These are phyloP conservation scores for Pseudomyrmex flavicornis DNA, from an alignment of 1,140 invertebrate genomes.

Conservation along the genomic window DNA sequence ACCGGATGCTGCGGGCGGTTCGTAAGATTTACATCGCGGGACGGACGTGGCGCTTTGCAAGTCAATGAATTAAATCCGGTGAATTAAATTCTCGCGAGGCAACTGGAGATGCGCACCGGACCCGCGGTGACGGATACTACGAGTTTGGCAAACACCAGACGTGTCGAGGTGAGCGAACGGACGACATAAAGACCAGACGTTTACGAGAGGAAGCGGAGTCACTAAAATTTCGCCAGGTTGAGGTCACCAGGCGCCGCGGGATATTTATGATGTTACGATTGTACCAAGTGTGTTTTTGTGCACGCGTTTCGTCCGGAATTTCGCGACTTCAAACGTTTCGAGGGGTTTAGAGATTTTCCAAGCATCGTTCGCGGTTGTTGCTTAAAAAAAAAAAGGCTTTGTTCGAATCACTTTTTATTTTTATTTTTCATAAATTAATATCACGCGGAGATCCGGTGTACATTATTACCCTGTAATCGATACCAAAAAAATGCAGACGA, in stretches of 20 bases:
- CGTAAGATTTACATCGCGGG: constrained; percentile 57
- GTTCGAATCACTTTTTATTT: too few relatives aligned
- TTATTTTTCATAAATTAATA: not conserved
- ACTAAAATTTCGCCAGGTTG: constrained; percentile 65
- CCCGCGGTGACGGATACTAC: constrained; percentile 40
- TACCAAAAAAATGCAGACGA: not conserved
- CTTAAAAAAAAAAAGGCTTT: too few relatives aligned
- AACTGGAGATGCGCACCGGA: constrained; percentile 18
- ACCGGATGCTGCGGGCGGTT: constrained; percentile 43
- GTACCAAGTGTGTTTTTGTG: too few relatives aligned
- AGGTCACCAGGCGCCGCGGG: constrained; percentile 8
- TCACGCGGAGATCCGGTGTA: not conserved
- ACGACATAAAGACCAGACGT: constrained; percentile 47
- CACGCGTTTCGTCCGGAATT: too few relatives aligned
- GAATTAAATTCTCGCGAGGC: constrained; percentile 46
- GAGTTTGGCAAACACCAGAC: constrained; percentile 68
- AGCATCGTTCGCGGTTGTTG: too few relatives aligned
- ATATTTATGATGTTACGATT: constrained; percentile 61
- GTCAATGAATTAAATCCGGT: constrained; percentile 68
- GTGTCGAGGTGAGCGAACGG: constrained; percentile 62
- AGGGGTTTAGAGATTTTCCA: too few relatives aligned
- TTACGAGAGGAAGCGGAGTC: constrained; percentile 57
- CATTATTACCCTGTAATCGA: constrained; percentile 30
- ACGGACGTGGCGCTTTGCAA: constrained; percentile 43
- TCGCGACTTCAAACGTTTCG: too few relatives aligned